These are phyloP conservation scores for Drosophila colorata DNA, from an alignment of 2,888 invertebrate species.

Conservation along the genomic window DNA sequence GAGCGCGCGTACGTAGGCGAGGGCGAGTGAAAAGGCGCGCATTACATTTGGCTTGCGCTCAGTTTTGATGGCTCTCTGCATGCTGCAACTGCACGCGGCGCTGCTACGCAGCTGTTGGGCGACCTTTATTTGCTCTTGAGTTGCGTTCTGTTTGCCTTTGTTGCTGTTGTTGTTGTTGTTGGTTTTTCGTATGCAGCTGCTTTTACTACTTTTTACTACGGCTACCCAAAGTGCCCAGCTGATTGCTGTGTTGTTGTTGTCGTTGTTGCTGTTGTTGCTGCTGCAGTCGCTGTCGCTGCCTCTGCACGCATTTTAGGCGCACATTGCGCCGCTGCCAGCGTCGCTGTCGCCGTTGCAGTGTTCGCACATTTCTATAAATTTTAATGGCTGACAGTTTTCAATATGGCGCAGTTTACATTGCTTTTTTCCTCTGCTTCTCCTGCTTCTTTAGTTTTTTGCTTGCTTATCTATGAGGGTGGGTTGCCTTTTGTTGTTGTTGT, in stretches of 20 bases:
- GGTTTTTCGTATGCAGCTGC: constrained; percentile 51
- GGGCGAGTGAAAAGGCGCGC: constrained; percentile 31
- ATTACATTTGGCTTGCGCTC: constrained; percentile 49
- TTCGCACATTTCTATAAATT: constrained; percentile 64
- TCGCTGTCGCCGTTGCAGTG: constrained; percentile 32
- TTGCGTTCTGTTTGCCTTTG: constrained; percentile 40
- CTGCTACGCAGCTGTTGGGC: constrained; percentile 70
- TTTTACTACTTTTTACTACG: constrained; percentile 67
- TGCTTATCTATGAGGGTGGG: constrained; percentile 50
- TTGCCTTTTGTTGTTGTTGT: constrained; percentile 4
- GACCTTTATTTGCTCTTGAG: constrained; percentile 79
- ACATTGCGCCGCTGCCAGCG: constrained; percentile 19
- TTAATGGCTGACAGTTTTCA: constrained; percentile 73
- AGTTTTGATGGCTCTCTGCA: constrained; percentile 24
- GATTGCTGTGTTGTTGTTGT: constrained; percentile 36
- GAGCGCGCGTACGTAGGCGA: constrained; percentile 22
- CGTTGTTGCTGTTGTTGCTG: constrained; percentile 11
- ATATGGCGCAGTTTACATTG: constrained; percentile 72
- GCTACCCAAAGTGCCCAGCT: constrained; percentile 50
- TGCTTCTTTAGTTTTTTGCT: constrained; percentile 21
- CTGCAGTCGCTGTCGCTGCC: constrained; percentile 9
- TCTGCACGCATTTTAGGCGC: constrained; percentile 62
- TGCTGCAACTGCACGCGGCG: constrained; percentile 52
- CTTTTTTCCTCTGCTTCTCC: constrained; percentile 23
- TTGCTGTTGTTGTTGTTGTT: constrained; percentile 28